A percentile compares a stretch with the other conserved stretches of the same genome.
Evolutionary conservation across 2,113 vertebrate species (phyloP).

Genomic region (Lophotis ruficrista): DNA sequence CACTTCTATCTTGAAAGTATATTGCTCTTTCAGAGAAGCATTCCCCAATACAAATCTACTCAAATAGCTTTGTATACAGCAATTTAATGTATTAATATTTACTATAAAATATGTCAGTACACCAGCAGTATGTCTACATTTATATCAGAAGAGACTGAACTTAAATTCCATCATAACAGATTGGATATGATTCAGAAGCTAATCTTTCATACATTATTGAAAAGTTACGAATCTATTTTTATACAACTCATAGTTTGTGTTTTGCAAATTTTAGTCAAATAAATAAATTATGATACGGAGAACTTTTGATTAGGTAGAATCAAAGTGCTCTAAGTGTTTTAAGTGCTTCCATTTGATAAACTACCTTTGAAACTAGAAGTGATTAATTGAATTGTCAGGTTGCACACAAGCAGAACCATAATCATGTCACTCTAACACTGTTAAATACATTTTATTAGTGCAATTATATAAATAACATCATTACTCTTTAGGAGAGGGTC

Average conservation of each 20-base stretch:
- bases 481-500: slow-evolving; percentile 14
- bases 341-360: slow-evolving; percentile 40
- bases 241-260: not conserved
- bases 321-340: slow-evolving; percentile 9
- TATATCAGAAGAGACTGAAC: not conserved
- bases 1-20: not conserved
- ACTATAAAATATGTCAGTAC: not conserved
- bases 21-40: not conserved
- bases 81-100: not conserved
- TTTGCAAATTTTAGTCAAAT: slow-evolving; percentile 40
- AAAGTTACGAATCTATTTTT: slow-evolving; percentile 19
- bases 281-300: not conserved
- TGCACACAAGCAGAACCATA: slow-evolving; percentile 23
- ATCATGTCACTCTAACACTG: not conserved
- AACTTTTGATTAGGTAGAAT: slow-evolving; percentile 45
- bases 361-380: slow-evolving; percentile 22
- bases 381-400: slow-evolving; percentile 54
- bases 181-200: not conserved
- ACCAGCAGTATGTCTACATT: not conserved
- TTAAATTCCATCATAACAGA: not conserved
- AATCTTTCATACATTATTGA: slow-evolving; percentile 14
- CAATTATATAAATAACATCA: slow-evolving; percentile 5
- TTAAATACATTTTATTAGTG: not conserved
- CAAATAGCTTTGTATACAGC: not conserved
- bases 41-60: not conserved